These are phyloP conservation scores for Folsomia manolachei DNA, from an alignment of 2,888 invertebrate species.

Conservation along the genomic window DNA sequence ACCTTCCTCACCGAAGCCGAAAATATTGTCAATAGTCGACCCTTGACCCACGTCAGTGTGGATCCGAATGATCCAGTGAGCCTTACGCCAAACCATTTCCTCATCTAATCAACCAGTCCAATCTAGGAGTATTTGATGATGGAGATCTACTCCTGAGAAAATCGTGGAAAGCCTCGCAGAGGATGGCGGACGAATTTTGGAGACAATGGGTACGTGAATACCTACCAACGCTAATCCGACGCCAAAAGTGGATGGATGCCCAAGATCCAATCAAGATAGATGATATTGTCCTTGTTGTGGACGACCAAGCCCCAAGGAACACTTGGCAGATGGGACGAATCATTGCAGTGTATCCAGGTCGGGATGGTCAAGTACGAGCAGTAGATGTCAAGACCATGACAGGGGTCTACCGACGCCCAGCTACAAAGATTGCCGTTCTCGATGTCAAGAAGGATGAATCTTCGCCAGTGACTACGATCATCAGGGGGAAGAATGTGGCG, in stretches of 20 bases:
- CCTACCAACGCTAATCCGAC: slow-evolving; percentile 35
- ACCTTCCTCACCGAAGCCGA: background rate
- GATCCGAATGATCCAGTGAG: background rate
- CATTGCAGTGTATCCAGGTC: slow-evolving; percentile 1
- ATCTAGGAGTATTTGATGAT: background rate
- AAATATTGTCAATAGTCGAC: background rate
- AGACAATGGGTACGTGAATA: slow-evolving; percentile 47
- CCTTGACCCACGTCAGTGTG: background rate
- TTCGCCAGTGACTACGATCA: background rate
- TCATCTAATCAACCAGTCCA: background rate
- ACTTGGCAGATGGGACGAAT: slow-evolving; percentile 21
- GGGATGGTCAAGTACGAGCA: slow-evolving; percentile 22
- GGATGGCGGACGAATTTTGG: slow-evolving; percentile 48
- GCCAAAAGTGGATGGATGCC: slow-evolving; percentile 34
- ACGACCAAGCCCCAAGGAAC: slow-evolving; percentile 18
- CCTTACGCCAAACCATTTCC: slow-evolving; percentile 7
- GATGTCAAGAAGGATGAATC: background rate
- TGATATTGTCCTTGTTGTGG: slow-evolving; percentile 23
- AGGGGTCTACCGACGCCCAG: background rate
- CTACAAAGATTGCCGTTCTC: background rate
- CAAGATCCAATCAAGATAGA: slow-evolving; percentile 12
- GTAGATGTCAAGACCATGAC: slow-evolving; percentile 15
- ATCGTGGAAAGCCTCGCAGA: slow-evolving; percentile 31
- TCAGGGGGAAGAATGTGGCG: slow-evolving; percentile 7
- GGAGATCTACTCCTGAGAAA: background rate